Conservation (phyloP, 1,140 invertebrate species). For the Zaprionus nigranus region DNA sequence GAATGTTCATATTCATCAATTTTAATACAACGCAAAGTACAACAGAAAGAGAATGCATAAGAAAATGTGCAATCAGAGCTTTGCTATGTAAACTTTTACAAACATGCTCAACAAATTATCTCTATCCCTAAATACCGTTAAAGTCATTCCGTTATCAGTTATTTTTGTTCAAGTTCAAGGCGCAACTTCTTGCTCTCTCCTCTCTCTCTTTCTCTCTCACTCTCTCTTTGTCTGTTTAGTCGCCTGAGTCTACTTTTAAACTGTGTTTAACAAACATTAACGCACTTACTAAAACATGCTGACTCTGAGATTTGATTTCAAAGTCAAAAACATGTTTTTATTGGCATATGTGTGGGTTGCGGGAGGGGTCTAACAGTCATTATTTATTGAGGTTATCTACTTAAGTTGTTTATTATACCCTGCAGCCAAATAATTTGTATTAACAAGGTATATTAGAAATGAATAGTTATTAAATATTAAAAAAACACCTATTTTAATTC, state of each 20-base stretch:
- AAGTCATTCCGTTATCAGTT: constrained; percentile 25
- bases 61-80: background rate
- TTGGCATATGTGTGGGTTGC: background rate
- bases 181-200: background rate
- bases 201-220: background rate
- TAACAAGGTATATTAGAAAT: background rate
- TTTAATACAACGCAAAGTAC: too few relatives aligned
- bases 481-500: background rate
- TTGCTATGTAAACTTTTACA: background rate
- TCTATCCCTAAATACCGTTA: background rate
- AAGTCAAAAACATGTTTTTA: background rate
- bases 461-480: too few relatives aligned
- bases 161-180: constrained; percentile 18
- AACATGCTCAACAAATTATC: background rate
- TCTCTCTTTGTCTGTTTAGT: background rate
- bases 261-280: background rate
- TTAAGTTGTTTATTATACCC: constrained; percentile 32
- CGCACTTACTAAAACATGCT: background rate
- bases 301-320: constrained; percentile 6
- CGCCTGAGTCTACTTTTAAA: background rate
- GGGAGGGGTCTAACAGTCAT: background rate
- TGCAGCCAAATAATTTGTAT: background rate
- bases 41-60: background rate
- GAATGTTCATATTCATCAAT: too few relatives aligned
- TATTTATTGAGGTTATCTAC: constrained; percentile 23